These are phyloP conservation scores for Acanthopagrus latus DNA, from an alignment of 2,797 vertebrate genomes.

Conservation along the genomic window DNA sequence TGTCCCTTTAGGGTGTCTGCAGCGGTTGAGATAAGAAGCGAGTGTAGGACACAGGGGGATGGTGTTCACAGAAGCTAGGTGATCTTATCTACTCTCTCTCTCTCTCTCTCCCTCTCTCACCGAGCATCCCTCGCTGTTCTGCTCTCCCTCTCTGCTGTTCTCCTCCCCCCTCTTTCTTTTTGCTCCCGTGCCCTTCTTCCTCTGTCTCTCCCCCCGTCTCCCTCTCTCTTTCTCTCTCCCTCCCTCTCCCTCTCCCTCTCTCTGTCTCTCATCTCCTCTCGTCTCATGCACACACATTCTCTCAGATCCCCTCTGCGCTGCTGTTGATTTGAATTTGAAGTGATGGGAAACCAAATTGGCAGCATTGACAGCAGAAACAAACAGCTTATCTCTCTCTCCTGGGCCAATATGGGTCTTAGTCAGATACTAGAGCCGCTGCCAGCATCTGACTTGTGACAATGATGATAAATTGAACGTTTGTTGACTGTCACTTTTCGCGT, in stretches of 20 bases:
- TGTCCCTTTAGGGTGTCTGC: slow-evolving; percentile 87
- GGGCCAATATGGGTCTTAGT: slow-evolving; percentile 82
- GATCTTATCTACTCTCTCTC: slow-evolving; percentile 83
- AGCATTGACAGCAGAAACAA: slow-evolving; percentile 85
- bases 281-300: slow-evolving; percentile 50
- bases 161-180: slow-evolving; percentile 55
- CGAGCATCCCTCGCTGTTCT: slow-evolving; percentile 63
- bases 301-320: slow-evolving; percentile 78
- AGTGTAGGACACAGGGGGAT: slow-evolving; percentile 88
- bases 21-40: slow-evolving; percentile 84
- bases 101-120: slow-evolving; percentile 58
- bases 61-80: slow-evolving; percentile 87
- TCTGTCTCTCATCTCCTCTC: slow-evolving; percentile 15
- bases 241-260: slow-evolving; percentile 17
- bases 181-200: slow-evolving; percentile 60
- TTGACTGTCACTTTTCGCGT: slow-evolving; percentile 74
- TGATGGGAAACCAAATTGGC: slow-evolving; percentile 84
- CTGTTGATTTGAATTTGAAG: slow-evolving; percentile 85
- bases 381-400: slow-evolving; percentile 83
- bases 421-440: slow-evolving; percentile 77
- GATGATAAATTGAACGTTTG: slow-evolving; percentile 83
- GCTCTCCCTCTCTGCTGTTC: slow-evolving; percentile 66
- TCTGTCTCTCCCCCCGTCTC: slow-evolving; percentile 3
- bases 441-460: slow-evolving; percentile 82
- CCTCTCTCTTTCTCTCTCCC: background rate